phyloP scores from a whole-genome alignment of 2,797 vertebrate species.

The Eleutherodactylus coqui region DNA sequence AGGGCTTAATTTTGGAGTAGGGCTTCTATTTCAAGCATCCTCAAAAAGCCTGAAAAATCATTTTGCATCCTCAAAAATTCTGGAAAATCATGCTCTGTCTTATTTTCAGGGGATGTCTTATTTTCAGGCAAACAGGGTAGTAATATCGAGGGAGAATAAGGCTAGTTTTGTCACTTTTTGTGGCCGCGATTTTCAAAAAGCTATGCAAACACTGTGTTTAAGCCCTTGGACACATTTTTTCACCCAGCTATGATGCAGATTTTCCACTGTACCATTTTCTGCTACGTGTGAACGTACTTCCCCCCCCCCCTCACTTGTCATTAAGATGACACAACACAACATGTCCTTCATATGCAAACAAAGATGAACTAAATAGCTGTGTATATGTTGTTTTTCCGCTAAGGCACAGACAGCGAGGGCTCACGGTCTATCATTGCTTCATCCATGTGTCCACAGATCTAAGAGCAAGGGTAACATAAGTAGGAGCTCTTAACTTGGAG shows the following conservation, averaged over 20 bases:
- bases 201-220: too few species aligned
- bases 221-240: too few species aligned
- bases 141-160: too few species aligned
- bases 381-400: neutral
- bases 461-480: neutral
- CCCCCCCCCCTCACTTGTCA: neutral
- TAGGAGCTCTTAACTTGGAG: conserved; percentile 45
- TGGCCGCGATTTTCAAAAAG: too few species aligned
- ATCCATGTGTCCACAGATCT: conserved; percentile 36
- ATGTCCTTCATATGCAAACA: neutral
- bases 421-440: neutral
- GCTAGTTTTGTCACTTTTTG: too few species aligned
- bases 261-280: neutral
- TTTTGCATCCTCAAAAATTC: too few species aligned
- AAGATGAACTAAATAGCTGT: neutral
- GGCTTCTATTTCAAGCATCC: too few species aligned
- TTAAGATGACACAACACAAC: neutral
- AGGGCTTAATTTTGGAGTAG: too few species aligned
- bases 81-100: too few species aligned
- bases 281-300: neutral
- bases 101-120: too few species aligned
- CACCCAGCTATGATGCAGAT: neutral
- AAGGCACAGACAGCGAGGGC: neutral
- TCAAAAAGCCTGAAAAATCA: too few species aligned
- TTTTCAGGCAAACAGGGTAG: too few species aligned